A percentile compares a stretch with the other conserved stretches of the same genome.
phyloP scores from a whole-genome alignment of 2,888 invertebrate species.

The Scrobipalpa atriplicella region DNA sequence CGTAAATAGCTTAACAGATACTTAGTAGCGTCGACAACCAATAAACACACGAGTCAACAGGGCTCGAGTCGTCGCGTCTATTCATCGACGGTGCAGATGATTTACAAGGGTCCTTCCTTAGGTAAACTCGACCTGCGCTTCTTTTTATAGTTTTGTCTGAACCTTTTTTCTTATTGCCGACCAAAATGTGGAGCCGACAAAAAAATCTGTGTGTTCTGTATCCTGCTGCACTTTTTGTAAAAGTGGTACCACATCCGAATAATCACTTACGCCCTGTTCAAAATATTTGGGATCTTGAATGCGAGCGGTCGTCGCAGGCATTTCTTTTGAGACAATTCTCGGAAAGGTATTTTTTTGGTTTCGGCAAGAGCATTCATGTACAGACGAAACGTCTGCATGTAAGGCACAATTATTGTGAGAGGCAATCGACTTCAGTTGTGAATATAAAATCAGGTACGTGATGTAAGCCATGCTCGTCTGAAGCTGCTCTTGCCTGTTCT shows the following conservation, averaged over 20 bases:
- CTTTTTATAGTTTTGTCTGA: constrained; percentile 79
- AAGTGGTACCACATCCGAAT: constrained; percentile 81
- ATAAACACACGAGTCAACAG: constrained; percentile 80
- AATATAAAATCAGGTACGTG: constrained; percentile 26
- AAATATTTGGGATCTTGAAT: constrained; percentile 80
- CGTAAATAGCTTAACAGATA: constrained; percentile 73
- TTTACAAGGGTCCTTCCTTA: constrained; percentile 82
- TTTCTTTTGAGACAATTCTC: constrained; percentile 71
- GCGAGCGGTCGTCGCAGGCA: constrained; percentile 60
- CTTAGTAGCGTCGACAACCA: constrained; percentile 75
- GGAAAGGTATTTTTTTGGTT: constrained; percentile 62
- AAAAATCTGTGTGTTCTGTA: constrained; percentile 75
- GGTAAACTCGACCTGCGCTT: constrained; percentile 80
- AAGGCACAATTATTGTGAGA: constrained; percentile 36
- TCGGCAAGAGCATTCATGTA: constrained; percentile 45
- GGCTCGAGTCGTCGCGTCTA: constrained; percentile 70
- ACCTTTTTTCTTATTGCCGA: constrained; percentile 77
- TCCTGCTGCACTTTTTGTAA: constrained; percentile 79
- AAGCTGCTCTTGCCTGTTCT: constrained; percentile 45
- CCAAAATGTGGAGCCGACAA: constrained; percentile 74
- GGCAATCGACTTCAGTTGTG: constrained; percentile 32
- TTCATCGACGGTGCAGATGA: constrained; percentile 77
- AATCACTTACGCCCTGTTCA: constrained; percentile 79
- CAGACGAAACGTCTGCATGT: constrained; percentile 50
- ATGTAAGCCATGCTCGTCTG: constrained; percentile 22